Percentiles rank a stretch among this genome's conserved stretches.
Evolutionary conservation across 2,888 invertebrate genomes (phyloP).

Genomic region (Urechis unicinctus): DNA sequence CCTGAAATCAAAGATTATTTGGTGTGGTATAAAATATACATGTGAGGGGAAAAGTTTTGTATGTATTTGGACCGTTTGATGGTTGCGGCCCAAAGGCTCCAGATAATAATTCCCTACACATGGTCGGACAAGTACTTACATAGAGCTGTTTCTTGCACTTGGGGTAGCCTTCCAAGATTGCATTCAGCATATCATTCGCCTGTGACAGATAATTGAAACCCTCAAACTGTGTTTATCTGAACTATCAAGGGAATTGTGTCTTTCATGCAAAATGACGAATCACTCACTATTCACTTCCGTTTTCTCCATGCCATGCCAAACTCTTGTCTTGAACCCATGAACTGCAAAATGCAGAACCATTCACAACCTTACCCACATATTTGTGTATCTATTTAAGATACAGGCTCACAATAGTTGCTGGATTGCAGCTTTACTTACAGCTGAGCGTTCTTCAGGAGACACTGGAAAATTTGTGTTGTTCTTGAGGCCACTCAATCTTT

Average conservation of each 20-base stretch:
- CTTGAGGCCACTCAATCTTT: slow-evolving; percentile 43
- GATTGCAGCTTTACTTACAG: slow-evolving; percentile 49
- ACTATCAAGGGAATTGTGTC: not conserved
- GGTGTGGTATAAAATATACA: no score
- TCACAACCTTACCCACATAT: no score
- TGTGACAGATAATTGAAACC: slow-evolving; percentile 16
- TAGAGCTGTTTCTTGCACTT: slow-evolving; percentile 68
- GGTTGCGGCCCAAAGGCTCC: no score
- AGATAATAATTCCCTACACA: no score
- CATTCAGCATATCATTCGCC: slow-evolving; percentile 69
- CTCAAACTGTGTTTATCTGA: not conserved
- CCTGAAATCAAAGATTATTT: slow-evolving; percentile 47
- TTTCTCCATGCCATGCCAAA: slow-evolving; percentile 60
- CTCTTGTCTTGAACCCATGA: slow-evolving; percentile 30
- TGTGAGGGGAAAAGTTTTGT: no score
- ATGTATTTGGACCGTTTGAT: no score
- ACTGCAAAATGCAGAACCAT: no score
- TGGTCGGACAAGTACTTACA: slow-evolving; percentile 33
- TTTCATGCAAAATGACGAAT: not conserved
- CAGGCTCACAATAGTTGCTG: no score
- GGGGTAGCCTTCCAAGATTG: slow-evolving; percentile 76
- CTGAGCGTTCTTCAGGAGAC: slow-evolving; percentile 57
- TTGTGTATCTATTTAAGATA: no score
- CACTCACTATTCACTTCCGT: slow-evolving; percentile 63
- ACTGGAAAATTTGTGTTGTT: slow-evolving; percentile 56